Conservation (phyloP, 2,113 vertebrate species). For the Elephantulus edwardii region DNA sequence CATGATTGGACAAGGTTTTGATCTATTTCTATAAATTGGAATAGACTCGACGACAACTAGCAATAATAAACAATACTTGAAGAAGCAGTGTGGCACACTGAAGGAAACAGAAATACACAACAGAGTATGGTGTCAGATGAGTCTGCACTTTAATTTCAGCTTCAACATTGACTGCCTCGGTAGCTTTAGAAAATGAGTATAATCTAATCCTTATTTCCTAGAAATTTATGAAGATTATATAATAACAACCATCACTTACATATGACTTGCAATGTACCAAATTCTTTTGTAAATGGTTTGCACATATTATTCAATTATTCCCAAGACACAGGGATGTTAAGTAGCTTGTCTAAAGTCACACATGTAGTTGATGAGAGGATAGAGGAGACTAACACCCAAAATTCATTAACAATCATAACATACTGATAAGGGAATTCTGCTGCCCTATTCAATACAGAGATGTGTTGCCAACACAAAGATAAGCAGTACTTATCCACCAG, state of each 20-base stretch:
- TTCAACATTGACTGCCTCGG: neutral
- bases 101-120: neutral
- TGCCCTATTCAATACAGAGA: too few relatives aligned
- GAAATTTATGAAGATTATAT: neutral
- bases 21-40: too few relatives aligned
- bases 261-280: constrained; percentile 27
- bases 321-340: neutral
- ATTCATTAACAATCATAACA: neutral
- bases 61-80: too few relatives aligned
- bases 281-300: neutral
- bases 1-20: too few relatives aligned
- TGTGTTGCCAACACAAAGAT: too few relatives aligned
- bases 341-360: neutral
- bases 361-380: neutral
- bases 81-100: neutral
- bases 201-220: neutral
- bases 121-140: neutral
- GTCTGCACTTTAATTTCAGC: neutral
- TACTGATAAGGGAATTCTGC: too few relatives aligned
- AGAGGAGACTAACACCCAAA: neutral
- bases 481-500: too few relatives aligned
- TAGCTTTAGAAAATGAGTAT: constrained; percentile 44
- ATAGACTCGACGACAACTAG: too few relatives aligned
- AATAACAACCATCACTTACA: neutral
- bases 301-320: constrained; percentile 13